These are phyloP conservation scores for Drosophila yooni DNA, from an alignment of 2,888 invertebrate species.

Conservation along the genomic window DNA sequence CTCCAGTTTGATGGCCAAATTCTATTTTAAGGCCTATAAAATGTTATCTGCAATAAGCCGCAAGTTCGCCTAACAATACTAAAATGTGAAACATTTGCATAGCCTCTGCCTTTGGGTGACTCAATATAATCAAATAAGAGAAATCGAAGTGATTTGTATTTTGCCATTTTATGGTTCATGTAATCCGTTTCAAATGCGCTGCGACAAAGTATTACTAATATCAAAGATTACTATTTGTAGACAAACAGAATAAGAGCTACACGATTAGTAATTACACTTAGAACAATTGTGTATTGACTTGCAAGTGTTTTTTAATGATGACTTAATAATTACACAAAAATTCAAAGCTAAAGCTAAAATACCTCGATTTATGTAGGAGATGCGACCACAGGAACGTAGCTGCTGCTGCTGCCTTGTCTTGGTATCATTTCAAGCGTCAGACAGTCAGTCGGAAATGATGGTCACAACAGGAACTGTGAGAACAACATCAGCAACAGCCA, in stretches of 20 bases:
- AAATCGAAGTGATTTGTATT: not conserved
- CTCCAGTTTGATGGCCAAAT: slow-evolving; percentile 19
- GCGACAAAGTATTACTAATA: not conserved
- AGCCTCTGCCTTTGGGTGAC: not conserved
- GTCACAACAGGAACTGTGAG: slow-evolving; percentile 46
- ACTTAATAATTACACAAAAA: not conserved
- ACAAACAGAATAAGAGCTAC: not conserved
- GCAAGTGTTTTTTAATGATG: not conserved
- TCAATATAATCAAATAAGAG: not conserved
- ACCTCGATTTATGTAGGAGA: slow-evolving; percentile 22
- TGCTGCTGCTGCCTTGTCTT: slow-evolving; percentile 51
- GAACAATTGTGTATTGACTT: not conserved
- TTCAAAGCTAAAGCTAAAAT: slow-evolving; percentile 2
- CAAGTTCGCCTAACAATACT: not conserved
- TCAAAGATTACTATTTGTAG: not conserved
- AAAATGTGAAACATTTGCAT: not conserved
- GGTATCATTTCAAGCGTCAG: slow-evolving; percentile 63
- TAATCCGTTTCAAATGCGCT: not conserved
- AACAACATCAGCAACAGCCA: slow-evolving; percentile 37
- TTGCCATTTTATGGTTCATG: not conserved
- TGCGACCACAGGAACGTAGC: slow-evolving; percentile 26
- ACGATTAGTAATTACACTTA: not conserved
- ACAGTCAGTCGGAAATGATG: slow-evolving; percentile 63
- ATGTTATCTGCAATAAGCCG: not conserved
- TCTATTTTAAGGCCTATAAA: slow-evolving; percentile 8